Evolutionary conservation across 2,888 invertebrate genomes (phyloP).

Genomic region (Bursaphelenchus okinawaensis): DNA sequence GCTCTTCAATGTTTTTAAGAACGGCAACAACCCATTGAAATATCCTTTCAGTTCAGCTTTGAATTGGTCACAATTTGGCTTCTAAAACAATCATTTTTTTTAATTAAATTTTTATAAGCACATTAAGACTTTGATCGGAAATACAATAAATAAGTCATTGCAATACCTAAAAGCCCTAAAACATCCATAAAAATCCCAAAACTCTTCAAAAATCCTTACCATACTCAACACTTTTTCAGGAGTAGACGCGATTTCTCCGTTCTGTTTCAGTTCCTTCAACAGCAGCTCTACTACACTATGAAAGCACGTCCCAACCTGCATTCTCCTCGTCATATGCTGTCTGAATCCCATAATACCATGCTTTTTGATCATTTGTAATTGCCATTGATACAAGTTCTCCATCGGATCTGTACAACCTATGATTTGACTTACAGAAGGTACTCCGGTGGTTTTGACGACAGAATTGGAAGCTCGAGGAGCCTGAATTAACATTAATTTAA

Average conservation of each 20-base stretch:
- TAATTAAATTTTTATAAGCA: too few relatives aligned
- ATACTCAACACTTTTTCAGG: neutral
- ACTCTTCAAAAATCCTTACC: neutral
- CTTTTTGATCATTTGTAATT: slow-evolving; percentile 4
- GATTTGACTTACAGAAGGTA: slow-evolving; percentile 14
- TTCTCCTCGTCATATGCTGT: slow-evolving; percentile 10
- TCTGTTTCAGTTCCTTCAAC: slow-evolving; percentile 7
- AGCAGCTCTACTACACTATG: slow-evolving; percentile 18
- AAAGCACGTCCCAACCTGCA: slow-evolving; percentile 3
- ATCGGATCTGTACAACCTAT: neutral
- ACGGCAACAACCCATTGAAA: slow-evolving; percentile 19
- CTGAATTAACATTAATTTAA: neutral
- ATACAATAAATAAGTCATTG: slow-evolving; percentile 7
- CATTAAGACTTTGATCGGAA: too few relatives aligned
- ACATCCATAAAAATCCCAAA: too few relatives aligned
- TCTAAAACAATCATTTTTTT: slow-evolving; percentile 1
- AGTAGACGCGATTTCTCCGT: slow-evolving; percentile 9
- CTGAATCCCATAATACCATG: slow-evolving; percentile 11
- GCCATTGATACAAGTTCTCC: slow-evolving; percentile 18
- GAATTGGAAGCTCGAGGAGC: neutral
- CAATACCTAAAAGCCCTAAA: too few relatives aligned
- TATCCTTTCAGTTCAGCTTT: slow-evolving; percentile 13
- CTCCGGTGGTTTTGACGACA: neutral
- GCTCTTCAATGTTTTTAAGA: slow-evolving; percentile 11
- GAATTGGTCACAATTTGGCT: neutral